phyloP scores from a whole-genome alignment of 2,113 vertebrate species.

The Poecile atricapillus region DNA sequence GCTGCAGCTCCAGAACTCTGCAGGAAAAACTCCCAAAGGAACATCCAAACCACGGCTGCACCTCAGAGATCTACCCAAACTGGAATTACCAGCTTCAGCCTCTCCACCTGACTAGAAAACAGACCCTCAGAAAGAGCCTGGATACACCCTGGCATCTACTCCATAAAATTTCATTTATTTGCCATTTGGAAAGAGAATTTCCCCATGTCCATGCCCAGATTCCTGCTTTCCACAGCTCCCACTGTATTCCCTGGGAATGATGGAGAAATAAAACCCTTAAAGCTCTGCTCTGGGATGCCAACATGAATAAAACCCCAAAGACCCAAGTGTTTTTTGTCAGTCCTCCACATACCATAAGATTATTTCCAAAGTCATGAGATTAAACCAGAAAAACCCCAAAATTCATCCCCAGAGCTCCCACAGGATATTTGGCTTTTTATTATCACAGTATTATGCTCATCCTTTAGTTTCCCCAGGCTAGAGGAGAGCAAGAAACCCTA shows the following conservation, averaged over 20 bases:
- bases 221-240: neutral
- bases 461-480: neutral
- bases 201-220: neutral
- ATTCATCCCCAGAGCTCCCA: neutral
- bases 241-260: rapidly evolving
- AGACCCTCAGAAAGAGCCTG: neutral
- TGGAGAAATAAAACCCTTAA: neutral
- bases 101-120: neutral
- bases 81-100: neutral
- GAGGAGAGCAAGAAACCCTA: neutral
- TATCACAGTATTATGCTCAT: neutral
- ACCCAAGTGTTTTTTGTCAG: neutral
- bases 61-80: neutral
- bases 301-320: neutral
- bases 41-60: neutral
- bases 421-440: neutral
- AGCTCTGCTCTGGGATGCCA: neutral
- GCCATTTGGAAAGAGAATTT: neutral
- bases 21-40: neutral
- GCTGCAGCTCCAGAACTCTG: neutral
- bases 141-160: rapidly evolving
- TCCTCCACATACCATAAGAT: neutral
- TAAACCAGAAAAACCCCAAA: neutral
- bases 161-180: neutral
- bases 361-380: neutral